These are phyloP conservation scores for Macrochelys suwanniensis DNA, from an alignment of 2,797 vertebrate species.

Conservation along the genomic window DNA sequence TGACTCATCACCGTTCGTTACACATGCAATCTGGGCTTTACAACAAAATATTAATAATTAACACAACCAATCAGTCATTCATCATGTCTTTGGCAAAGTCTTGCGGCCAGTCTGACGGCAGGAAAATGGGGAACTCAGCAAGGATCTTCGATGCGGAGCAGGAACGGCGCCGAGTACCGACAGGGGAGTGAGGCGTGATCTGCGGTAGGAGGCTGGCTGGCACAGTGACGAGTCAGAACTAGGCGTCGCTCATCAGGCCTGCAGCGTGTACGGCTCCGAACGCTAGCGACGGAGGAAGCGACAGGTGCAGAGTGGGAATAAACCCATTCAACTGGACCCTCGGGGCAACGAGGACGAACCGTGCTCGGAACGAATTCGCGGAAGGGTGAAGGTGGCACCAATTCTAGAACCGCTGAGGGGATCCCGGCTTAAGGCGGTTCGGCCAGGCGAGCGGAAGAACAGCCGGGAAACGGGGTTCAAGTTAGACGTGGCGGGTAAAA, in stretches of 20 bases:
- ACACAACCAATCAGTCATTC: not conserved
- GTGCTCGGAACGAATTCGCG: not conserved
- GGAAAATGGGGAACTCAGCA: not conserved
- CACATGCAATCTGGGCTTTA: not conserved
- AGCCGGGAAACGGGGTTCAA: no score
- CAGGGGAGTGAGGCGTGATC: not conserved
- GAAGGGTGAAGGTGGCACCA: not conserved
- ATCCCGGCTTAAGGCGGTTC: no score
- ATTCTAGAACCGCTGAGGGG: not conserved
- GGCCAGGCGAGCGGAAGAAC: no score
- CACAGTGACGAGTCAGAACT: not conserved
- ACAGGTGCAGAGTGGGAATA: not conserved
- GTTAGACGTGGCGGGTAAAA: no score
- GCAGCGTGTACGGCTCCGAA: not conserved
- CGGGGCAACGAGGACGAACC: accelerated
- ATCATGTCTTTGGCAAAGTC: not conserved
- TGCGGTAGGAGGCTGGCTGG: not conserved
- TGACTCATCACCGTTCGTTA: not conserved
- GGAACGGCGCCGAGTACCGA: not conserved
- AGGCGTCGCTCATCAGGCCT: not conserved
- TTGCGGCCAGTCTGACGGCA: not conserved
- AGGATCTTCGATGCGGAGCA: not conserved
- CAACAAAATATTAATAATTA: not conserved
- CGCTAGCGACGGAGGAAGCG: not conserved
- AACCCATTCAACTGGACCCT: not conserved